phyloP scores from a whole-genome alignment of 2,888 invertebrate genomes.

The Dolichomitus sp. region DNA sequence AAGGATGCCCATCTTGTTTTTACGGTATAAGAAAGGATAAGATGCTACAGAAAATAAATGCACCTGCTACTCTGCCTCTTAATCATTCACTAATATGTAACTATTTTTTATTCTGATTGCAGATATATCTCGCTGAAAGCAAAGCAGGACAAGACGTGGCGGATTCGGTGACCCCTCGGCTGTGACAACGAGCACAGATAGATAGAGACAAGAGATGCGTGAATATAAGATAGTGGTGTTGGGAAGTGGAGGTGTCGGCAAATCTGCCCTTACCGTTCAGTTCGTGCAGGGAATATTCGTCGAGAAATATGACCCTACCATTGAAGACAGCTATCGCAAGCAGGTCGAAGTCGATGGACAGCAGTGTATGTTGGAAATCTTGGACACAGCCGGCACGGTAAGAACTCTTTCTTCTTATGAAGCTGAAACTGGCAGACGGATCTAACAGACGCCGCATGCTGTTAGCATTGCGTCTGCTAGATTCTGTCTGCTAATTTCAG shows the following conservation, averaged over 20 bases:
- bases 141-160: constrained; percentile 83
- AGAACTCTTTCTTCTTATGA: constrained; percentile 80
- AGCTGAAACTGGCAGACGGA: too few species aligned
- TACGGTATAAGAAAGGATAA: not conserved
- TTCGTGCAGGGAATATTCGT: constrained; percentile 99
- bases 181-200: constrained; percentile 80
- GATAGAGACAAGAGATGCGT: constrained; percentile 91
- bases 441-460: too few species aligned
- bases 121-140: constrained; percentile 80
- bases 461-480: too few species aligned
- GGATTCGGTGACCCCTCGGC: constrained; percentile 84
- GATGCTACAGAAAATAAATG: not conserved
- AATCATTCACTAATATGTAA: constrained; percentile 17
- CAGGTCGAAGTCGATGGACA: constrained; percentile 99
- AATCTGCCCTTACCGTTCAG: constrained; percentile 98
- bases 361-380: constrained; percentile 99
- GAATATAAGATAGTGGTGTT: constrained; percentile 99
- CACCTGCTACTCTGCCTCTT: not conserved
- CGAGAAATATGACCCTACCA: constrained; percentile 99
- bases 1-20: not conserved
- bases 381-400: constrained; percentile 99
- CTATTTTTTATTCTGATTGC: constrained; percentile 68
- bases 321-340: constrained; percentile 99
- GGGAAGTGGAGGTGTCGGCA: constrained; percentile 99
- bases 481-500: too few species aligned